Conservation (phyloP, 2,888 invertebrate genomes). For the Hofmannophila pseudospretella region DNA sequence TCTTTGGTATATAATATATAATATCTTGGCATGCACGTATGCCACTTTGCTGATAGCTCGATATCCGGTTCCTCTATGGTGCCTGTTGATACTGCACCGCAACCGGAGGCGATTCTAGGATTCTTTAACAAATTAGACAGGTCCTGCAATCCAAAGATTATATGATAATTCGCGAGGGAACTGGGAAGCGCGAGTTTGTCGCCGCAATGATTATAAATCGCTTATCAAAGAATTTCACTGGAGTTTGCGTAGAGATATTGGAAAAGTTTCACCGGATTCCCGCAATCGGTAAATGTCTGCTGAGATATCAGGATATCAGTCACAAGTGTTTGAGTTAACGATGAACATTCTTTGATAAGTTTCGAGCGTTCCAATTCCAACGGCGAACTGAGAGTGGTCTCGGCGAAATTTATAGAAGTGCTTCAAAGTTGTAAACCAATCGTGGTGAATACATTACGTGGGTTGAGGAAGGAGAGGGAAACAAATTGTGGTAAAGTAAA, state of each 20-base stretch:
- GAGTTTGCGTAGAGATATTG: constrained; percentile 60
- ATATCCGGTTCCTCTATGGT: not conserved
- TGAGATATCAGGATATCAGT: constrained; percentile 52
- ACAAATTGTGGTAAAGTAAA: constrained; percentile 28
- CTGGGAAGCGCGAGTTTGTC: constrained; percentile 22
- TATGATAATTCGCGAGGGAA: constrained; percentile 41
- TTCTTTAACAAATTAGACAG: constrained; percentile 25
- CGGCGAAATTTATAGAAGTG: constrained; percentile 14
- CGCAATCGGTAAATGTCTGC: constrained; percentile 51
- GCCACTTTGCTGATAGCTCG: not conserved
- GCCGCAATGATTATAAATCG: constrained; percentile 66
- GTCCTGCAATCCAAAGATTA: constrained; percentile 30
- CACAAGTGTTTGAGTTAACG: constrained; percentile 41
- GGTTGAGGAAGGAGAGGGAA: not conserved
- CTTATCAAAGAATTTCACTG: constrained; percentile 57
- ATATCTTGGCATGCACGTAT: too few species aligned
- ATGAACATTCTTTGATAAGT: constrained; percentile 23
- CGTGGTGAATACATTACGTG: not conserved
- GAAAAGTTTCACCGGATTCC: constrained; percentile 50
- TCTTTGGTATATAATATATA: too few species aligned
- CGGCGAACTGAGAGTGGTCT: not conserved
- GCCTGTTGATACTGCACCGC: not conserved
- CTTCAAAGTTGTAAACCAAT: constrained; percentile 7
- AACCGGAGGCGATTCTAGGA: constrained; percentile 16
- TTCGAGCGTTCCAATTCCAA: not conserved